phyloP scores from a whole-genome alignment of 2,797 vertebrate species.

The Melanotaenia maccullochi region DNA sequence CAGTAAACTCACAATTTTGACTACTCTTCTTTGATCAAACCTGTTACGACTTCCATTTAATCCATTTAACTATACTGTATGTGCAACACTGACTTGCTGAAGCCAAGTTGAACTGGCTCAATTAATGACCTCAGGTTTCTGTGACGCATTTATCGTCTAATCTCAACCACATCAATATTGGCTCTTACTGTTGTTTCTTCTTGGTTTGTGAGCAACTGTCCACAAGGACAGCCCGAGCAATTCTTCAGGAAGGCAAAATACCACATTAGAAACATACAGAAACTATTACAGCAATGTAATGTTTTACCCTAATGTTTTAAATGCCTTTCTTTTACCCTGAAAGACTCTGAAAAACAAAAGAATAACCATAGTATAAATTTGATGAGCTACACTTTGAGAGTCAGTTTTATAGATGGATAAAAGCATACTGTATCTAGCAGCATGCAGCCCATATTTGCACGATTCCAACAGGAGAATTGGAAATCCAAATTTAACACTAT shows the following conservation, averaged over 20 bases:
- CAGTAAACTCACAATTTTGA: background rate
- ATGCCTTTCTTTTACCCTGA: background rate
- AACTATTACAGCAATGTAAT: background rate
- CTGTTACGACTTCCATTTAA: constrained; percentile 4
- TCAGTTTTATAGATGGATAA: constrained; percentile 11
- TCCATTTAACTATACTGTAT: constrained; percentile 9
- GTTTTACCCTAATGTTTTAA: too few species aligned
- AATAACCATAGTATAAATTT: background rate
- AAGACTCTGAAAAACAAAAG: background rate
- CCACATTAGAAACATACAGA: background rate
- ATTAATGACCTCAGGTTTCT: constrained; percentile 38
- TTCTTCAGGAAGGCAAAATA: background rate
- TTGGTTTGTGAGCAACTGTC: constrained; percentile 10
- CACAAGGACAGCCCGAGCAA: background rate
- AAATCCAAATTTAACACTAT: constrained; percentile 22
- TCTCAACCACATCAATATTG: constrained; percentile 47
- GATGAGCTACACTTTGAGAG: background rate
- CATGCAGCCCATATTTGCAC: constrained; percentile 8
- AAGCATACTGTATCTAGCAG: constrained; percentile 8
- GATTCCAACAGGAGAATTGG: constrained; percentile 15
- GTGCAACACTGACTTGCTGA: constrained; percentile 4
- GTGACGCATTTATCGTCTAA: constrained; percentile 56
- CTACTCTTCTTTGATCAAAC: constrained; percentile 2
- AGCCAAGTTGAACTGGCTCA: constrained; percentile 14
- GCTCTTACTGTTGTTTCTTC: constrained; percentile 24